Evolutionary conservation across 1,140 invertebrate species (phyloP).

Genomic region (Glomeris maerens): DNA sequence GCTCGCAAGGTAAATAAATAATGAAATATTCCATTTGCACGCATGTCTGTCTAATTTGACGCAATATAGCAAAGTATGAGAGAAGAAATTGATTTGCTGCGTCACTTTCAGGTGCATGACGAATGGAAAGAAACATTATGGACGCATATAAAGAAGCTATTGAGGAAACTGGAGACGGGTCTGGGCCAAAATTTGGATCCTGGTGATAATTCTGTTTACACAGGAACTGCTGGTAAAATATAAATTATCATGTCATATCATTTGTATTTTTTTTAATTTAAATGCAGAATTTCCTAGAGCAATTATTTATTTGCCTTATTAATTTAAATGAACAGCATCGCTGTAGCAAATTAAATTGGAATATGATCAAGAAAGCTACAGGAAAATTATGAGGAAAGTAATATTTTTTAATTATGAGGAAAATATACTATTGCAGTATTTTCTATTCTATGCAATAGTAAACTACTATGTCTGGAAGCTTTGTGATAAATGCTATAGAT

Average conservation of each 20-base stretch:
- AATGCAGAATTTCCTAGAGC: background rate
- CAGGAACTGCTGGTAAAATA: conserved; percentile 31
- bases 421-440: no score
- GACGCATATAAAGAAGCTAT: background rate
- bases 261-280: background rate
- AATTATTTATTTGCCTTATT: background rate
- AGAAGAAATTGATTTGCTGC: background rate
- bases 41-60: background rate
- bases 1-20: no score
- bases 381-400: background rate
- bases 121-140: background rate
- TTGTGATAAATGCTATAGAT: no score
- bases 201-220: conserved; percentile 36
- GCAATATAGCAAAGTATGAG: background rate
- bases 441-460: no score
- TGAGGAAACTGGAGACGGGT: background rate
- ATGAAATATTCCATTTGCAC: background rate
- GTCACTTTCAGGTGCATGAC: background rate
- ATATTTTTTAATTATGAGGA: conserved; percentile 1
- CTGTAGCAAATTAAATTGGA: background rate
- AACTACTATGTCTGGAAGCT: no score
- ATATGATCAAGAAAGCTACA: background rate
- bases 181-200: conserved; percentile 6
- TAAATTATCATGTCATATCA: background rate
- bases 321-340: background rate